Percentiles rank a stretch among this genome's conserved stretches.
Conservation (phyloP, 2,113 vertebrate genomes). For the Chaetura pelagica region DNA sequence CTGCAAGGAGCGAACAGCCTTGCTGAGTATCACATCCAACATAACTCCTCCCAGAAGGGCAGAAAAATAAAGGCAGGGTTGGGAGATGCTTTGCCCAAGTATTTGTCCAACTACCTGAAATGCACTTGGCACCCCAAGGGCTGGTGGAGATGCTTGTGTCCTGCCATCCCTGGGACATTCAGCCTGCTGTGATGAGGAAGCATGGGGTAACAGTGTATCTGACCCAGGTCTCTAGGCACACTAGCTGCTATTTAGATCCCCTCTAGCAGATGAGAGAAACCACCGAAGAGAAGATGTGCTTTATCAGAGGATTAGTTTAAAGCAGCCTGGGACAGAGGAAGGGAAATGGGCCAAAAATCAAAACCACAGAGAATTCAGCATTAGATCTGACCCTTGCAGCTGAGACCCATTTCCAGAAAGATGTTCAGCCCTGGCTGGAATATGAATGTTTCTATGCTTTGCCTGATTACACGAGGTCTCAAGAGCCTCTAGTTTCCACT, state of each 20-base stretch:
- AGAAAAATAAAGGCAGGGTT: background rate
- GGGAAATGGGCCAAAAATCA: constrained; percentile 15
- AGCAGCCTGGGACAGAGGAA: background rate
- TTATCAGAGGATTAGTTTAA: background rate
- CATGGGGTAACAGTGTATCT: background rate
- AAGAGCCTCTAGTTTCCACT: constrained; percentile 46
- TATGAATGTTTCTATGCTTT: background rate
- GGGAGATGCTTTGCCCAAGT: background rate
- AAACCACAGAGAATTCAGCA: background rate
- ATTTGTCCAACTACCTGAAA: background rate
- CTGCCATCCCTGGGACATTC: background rate
- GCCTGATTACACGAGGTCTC: background rate
- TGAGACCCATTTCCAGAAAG: constrained; percentile 65
- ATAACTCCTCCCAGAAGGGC: background rate
- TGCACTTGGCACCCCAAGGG: background rate
- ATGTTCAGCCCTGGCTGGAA: constrained; percentile 44
- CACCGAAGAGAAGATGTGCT: background rate
- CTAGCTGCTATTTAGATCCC: background rate
- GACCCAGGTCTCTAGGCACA: background rate
- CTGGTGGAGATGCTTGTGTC: background rate
- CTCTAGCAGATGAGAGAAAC: background rate
- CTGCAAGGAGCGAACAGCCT: background rate
- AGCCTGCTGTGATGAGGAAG: background rate
- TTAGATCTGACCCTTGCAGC: constrained; percentile 3
- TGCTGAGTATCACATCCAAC: background rate